Evolutionary conservation across 92 coral and sea anemone species (phyloP).

Genomic region (Virgularia gustaviana): DNA sequence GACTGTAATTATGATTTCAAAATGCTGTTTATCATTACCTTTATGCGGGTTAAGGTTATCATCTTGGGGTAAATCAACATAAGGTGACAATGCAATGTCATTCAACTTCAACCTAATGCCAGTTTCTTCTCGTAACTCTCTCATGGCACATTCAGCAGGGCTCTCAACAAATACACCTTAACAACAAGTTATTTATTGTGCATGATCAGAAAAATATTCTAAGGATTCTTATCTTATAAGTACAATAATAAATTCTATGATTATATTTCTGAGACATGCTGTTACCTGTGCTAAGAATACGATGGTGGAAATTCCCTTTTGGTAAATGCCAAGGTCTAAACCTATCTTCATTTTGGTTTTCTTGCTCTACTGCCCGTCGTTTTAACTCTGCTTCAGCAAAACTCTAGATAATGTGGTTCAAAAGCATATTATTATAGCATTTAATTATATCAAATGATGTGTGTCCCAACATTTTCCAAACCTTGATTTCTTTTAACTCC

Average conservation of each 20-base stretch:
- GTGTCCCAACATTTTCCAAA: conserved; percentile 15
- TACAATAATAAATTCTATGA: neutral
- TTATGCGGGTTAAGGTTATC: conserved; percentile 90
- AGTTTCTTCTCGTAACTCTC: conserved; percentile 91
- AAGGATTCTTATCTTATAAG: neutral
- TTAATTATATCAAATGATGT: too few species aligned
- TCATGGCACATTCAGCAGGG: conserved; percentile 84
- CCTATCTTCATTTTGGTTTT: conserved; percentile 57
- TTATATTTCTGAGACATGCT: too few species aligned
- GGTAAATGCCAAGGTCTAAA: conserved; percentile 90
- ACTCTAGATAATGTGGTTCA: conserved; percentile 42
- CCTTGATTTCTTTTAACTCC: conserved; percentile 77
- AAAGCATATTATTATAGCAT: neutral
- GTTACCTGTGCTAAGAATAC: conserved; percentile 77
- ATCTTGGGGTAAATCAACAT: conserved; percentile 66
- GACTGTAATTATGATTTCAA: too few species aligned
- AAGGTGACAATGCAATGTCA: conserved; percentile 58
- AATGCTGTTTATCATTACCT: conserved; percentile 66
- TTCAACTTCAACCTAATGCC: conserved; percentile 70
- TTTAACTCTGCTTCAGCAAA: conserved; percentile 77
- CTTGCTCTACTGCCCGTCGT: conserved; percentile 60
- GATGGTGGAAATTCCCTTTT: conserved; percentile 90
- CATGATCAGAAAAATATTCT: neutral
- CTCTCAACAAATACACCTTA: conserved; percentile 87
- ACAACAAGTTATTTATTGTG: neutral